Evolutionary conservation across 2,797 vertebrate genomes (phyloP).

Genomic region (Microctenopoma lineatum): DNA sequence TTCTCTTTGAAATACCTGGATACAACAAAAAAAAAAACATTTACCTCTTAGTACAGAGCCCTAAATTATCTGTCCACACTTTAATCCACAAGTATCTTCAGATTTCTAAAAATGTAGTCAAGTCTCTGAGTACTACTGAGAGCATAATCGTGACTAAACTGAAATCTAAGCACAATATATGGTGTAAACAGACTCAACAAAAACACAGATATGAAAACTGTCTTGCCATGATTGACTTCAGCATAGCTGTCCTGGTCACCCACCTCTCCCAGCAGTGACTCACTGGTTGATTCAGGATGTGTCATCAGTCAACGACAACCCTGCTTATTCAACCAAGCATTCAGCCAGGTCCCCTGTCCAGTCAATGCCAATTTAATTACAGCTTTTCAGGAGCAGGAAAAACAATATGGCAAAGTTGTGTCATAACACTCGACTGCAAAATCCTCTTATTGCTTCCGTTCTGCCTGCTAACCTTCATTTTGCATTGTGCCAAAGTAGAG

Average conservation of each 20-base stretch:
- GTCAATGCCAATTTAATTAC: conserved; percentile 57
- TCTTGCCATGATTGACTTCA: neutral
- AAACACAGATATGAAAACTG: too few relatives aligned
- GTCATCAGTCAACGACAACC: conserved; percentile 30
- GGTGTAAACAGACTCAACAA: too few relatives aligned
- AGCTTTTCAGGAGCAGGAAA: conserved; percentile 52
- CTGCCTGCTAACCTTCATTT: conserved; percentile 22
- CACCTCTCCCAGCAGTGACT: neutral
- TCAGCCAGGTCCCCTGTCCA: conserved; percentile 37
- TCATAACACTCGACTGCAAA: conserved; percentile 60
- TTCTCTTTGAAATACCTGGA: too few relatives aligned
- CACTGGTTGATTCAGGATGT: conserved; percentile 6
- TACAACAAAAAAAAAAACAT: too few relatives aligned
- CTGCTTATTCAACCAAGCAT: conserved; percentile 24
- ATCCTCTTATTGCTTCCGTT: conserved; percentile 67
- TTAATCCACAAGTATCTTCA: too few relatives aligned
- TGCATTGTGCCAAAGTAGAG: conserved; percentile 23
- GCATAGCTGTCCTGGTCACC: conserved; percentile 12
- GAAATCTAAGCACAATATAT: too few relatives aligned
- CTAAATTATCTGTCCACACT: too few relatives aligned
- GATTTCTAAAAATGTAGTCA: too few relatives aligned
- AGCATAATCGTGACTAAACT: too few relatives aligned
- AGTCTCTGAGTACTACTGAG: too few relatives aligned
- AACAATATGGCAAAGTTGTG: conserved; percentile 56
- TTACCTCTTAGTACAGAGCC: too few relatives aligned